A percentile compares a stretch with the other conserved stretches of the same genome.
These are phyloP conservation scores for Nycticebus coucang DNA, from an alignment of 2,113 vertebrate genomes.

Conservation along the genomic window DNA sequence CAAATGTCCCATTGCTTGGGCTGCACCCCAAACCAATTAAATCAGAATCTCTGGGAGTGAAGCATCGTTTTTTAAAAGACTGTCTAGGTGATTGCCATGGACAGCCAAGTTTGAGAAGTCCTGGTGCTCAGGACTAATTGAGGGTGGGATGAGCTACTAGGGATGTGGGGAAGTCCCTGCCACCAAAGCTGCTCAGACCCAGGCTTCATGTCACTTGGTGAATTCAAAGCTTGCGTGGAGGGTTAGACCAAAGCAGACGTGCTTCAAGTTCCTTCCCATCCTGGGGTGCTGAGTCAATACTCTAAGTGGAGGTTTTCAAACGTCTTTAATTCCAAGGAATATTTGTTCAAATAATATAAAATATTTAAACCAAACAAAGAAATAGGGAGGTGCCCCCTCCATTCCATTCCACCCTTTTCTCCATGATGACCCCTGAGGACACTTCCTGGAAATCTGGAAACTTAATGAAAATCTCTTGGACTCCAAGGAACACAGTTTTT, in stretches of 20 bases:
- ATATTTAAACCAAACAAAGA: constrained; percentile 34
- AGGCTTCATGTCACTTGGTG: background rate
- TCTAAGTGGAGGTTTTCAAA: background rate
- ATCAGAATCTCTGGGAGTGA: background rate
- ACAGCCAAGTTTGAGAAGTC: background rate
- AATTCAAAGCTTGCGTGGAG: background rate
- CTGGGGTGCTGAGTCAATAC: background rate
- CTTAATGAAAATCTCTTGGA: constrained; percentile 32
- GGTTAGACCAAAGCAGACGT: background rate
- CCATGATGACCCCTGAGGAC: background rate
- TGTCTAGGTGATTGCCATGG: background rate
- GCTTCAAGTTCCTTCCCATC: background rate
- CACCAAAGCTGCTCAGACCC: background rate
- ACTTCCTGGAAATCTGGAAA: constrained; percentile 21
- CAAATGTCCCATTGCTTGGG: background rate
- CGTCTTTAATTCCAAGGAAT: background rate
- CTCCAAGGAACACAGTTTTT: constrained; percentile 18
- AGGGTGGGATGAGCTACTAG: background rate
- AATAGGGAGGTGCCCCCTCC: background rate
- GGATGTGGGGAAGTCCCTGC: rapidly evolving
- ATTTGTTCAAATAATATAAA: constrained; percentile 4
- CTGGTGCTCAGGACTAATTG: background rate
- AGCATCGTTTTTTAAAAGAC: background rate
- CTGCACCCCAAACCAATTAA: background rate
- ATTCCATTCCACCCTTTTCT: background rate